Percentiles rank a stretch among this genome's conserved stretches.
Conservation (phyloP, 2,888 invertebrate species). For the Amorpha juglandis region DNA sequence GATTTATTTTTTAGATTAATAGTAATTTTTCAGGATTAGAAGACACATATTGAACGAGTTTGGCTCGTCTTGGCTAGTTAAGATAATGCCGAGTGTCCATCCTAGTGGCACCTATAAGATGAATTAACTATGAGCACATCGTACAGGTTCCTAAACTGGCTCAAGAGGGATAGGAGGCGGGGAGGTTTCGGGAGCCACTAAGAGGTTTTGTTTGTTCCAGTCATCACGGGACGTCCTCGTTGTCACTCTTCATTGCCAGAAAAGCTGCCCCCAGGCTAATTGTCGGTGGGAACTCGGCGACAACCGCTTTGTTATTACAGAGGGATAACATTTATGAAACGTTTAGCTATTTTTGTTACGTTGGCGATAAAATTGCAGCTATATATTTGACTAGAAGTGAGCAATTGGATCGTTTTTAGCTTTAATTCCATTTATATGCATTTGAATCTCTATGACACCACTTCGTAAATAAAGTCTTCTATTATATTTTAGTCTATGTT, state of each 20-base stretch:
- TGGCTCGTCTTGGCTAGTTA: neutral
- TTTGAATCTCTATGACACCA: too few species aligned
- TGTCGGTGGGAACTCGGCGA: slow-evolving; percentile 42
- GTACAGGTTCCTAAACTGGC: slow-evolving; percentile 4
- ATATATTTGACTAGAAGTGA: too few species aligned
- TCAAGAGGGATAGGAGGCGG: neutral
- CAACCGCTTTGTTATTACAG: slow-evolving; percentile 26
- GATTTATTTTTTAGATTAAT: too few species aligned
- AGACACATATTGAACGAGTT: neutral
- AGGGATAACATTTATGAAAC: slow-evolving; percentile 6
- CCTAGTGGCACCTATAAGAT: slow-evolving; percentile 1
- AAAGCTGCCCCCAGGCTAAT: slow-evolving; percentile 53
- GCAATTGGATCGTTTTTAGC: too few species aligned
- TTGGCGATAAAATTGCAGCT: neutral
- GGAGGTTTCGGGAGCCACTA: slow-evolving; percentile 32
- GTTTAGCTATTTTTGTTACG: neutral
- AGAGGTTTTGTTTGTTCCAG: slow-evolving; percentile 62
- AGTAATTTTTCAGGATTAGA: neutral
- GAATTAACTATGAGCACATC: slow-evolving; percentile 2
- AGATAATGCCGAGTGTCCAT: neutral
- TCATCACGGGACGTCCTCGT: slow-evolving; percentile 43
- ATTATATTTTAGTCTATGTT: too few species aligned
- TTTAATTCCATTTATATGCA: too few species aligned
- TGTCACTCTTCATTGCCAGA: slow-evolving; percentile 59
- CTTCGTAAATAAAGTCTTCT: too few species aligned